phyloP scores from a whole-genome alignment of 1,140 invertebrate genomes.

The Zaprionus vittiger region DNA sequence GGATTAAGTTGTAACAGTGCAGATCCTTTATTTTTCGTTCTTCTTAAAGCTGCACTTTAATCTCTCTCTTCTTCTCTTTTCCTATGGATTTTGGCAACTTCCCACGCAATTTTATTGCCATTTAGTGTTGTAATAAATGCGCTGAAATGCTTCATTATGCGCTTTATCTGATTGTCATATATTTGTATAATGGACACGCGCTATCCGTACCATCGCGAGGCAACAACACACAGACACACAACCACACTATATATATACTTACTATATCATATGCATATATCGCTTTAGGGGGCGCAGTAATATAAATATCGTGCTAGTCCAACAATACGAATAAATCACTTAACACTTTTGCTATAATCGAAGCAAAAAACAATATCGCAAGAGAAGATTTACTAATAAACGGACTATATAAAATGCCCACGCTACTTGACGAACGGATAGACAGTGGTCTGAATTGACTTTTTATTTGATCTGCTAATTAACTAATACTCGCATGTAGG shows the following conservation, averaged over 20 bases:
- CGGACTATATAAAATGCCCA: slow-evolving; percentile 36
- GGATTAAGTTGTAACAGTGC: too few relatives aligned
- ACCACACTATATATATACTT: too few relatives aligned
- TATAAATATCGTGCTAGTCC: slow-evolving; percentile 56
- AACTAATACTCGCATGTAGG: slow-evolving; percentile 43
- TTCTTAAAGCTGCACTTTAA: slow-evolving; percentile 1
- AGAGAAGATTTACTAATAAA: not conserved
- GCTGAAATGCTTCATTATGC: slow-evolving; percentile 36
- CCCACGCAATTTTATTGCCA: slow-evolving; percentile 18
- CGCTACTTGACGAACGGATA: slow-evolving; percentile 25
- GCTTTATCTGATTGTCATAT: slow-evolving; percentile 45
- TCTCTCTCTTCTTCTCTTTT: not conserved
- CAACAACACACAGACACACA: slow-evolving; percentile 12
- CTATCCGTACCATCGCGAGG: slow-evolving; percentile 21
- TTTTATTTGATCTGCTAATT: slow-evolving; percentile 47
- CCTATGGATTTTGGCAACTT: slow-evolving; percentile 20
- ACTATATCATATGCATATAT: slow-evolving; percentile 31
- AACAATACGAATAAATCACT: slow-evolving; percentile 69
- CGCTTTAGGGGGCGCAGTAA: slow-evolving; percentile 22
- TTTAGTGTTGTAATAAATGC: slow-evolving; percentile 21
- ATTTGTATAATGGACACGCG: slow-evolving; percentile 31
- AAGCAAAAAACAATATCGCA: not conserved
- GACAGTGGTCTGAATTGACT: slow-evolving; percentile 16
- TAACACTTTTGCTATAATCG: slow-evolving; percentile 57
- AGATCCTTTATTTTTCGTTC: not conserved